Base-by-base conservation (phyloP, 2,888 invertebrate species). In the Mythimna vitellina region DNA sequence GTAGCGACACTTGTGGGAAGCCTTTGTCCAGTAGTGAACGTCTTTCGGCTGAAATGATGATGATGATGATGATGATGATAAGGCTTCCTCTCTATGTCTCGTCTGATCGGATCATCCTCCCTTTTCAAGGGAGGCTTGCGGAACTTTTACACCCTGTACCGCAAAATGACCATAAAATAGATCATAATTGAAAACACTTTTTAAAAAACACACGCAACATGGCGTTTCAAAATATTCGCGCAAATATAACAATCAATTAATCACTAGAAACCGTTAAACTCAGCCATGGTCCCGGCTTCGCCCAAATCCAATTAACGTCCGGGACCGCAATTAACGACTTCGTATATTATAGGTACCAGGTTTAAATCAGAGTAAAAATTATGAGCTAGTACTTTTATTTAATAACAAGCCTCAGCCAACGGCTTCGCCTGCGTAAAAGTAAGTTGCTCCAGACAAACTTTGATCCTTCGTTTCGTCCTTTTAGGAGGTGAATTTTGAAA, bases 271-370 rank as follows among this genome's bases (percentile, higher is more conserved):
- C 56, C 66, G 46, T 69, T 81, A 65, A 81, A 76, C 65, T 64
- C 54, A 17, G 54, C 58, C 60, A n/a, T 54, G 38, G 60, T 42
- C 25, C 8, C 46, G n/a, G 65, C n/a, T 76, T 71, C 22, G 35
- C 25, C 60, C 58, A 25, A 58, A 81, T 72, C 58, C 72, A 80
- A 80, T 80, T 80, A 82, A 64, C 65, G 60, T 57, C 56, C n/a
- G 22, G 4, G 0, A 66, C 68, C 62, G n/a, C 62, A 81, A 81
- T 79, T 81, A 81, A 77, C 72, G 54, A 9, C 12, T 22, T 32
- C 62, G 54, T 53, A 46, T 46, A 58, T 22, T 51, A 56, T 38
- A 49, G 25, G 9, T 65, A 38, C 32, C 62, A 67, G 54, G 17
- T 67, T 77, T 58, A 51, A 77, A 69, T 58, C 12, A 32, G 5